Percentiles rank a stretch among this genome's conserved stretches.
These are phyloP conservation scores for Trichosurus vulpecula DNA, from an alignment of 2,797 vertebrate species.

Conservation along the genomic window DNA sequence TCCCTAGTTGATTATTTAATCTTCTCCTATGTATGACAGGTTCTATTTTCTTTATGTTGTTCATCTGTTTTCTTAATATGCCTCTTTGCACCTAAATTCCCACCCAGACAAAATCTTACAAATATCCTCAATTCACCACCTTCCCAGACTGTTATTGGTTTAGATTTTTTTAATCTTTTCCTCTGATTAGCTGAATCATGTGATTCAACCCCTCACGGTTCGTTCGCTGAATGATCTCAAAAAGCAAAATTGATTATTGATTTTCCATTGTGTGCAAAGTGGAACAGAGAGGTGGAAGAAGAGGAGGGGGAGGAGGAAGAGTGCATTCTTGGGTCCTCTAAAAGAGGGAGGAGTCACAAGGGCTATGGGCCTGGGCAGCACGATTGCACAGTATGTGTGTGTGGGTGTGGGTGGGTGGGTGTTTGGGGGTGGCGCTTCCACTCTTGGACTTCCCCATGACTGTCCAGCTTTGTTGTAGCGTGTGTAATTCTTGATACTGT, in stretches of 20 bases:
- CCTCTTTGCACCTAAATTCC: conserved; percentile 78
- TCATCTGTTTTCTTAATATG: conserved; percentile 78
- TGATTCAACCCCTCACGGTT: conserved; percentile 64
- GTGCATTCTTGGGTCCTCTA: conserved; percentile 65
- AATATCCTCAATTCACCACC: conserved; percentile 51
- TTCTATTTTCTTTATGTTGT: conserved; percentile 64
- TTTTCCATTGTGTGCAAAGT: conserved; percentile 65
- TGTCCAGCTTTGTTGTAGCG: conserved; percentile 83
- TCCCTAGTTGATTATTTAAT: conserved; percentile 75
- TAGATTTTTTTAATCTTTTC: conserved; percentile 43
- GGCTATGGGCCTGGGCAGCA: conserved; percentile 70
- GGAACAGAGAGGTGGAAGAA: not conserved
- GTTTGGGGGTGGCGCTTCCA: conserved; percentile 45
- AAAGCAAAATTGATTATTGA: conserved; percentile 79
- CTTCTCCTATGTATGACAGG: conserved; percentile 72
- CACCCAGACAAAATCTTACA: conserved; percentile 67
- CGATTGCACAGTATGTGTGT: conserved; percentile 54
- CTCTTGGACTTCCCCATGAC: conserved; percentile 67
- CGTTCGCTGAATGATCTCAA: conserved; percentile 79
- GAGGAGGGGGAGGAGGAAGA: not conserved
- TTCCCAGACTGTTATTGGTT: not conserved
- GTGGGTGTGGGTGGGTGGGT: not conserved
- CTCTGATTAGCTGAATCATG: conserved; percentile 73
- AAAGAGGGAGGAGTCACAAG: conserved; percentile 67
- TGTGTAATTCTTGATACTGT: conserved; percentile 86